phyloP scores from a whole-genome alignment of 53 echinoderm and acorn worm genomes.

The Actinopyga echinites region DNA sequence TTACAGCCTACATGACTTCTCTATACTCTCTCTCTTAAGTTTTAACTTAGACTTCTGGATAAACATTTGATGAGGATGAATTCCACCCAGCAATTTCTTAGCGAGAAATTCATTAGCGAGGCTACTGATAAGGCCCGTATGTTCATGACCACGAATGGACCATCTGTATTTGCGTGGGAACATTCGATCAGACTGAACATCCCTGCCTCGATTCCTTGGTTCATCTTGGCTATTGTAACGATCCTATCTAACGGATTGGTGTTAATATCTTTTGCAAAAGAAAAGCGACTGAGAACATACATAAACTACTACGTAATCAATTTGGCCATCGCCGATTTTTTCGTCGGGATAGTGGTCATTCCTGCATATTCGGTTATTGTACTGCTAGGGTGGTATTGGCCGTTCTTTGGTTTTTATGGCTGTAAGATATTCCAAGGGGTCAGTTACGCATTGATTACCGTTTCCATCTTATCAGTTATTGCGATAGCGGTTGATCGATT shows the following conservation, averaged over 20 bases:
- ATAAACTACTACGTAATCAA: slow-evolving; percentile 46
- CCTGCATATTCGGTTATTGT: slow-evolving; percentile 26
- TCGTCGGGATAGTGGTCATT: slow-evolving; percentile 29
- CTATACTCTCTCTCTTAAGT: too few species aligned
- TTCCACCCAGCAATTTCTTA: too few species aligned
- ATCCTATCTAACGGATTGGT: neutral
- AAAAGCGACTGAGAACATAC: slow-evolving; percentile 28
- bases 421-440: slow-evolving; percentile 40
- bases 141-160: too few species aligned
- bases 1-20: too few species aligned
- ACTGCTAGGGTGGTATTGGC: slow-evolving; percentile 16
- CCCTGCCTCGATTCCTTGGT: neutral
- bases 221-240: neutral
- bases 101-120: too few species aligned
- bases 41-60: too few species aligned
- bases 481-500: slow-evolving; percentile 47
- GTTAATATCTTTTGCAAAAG: neutral
- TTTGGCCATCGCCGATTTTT: slow-evolving; percentile 38
- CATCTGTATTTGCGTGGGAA: too few species aligned
- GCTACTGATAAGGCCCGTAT: too few species aligned
- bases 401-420: slow-evolving; percentile 10
- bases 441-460: slow-evolving; percentile 22
- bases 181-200: too few species aligned
- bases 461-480: slow-evolving; percentile 19
- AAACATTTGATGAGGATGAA: too few species aligned